Conservation (phyloP, 2,888 invertebrate genomes). For the Tenthredo scrophulariae region DNA sequence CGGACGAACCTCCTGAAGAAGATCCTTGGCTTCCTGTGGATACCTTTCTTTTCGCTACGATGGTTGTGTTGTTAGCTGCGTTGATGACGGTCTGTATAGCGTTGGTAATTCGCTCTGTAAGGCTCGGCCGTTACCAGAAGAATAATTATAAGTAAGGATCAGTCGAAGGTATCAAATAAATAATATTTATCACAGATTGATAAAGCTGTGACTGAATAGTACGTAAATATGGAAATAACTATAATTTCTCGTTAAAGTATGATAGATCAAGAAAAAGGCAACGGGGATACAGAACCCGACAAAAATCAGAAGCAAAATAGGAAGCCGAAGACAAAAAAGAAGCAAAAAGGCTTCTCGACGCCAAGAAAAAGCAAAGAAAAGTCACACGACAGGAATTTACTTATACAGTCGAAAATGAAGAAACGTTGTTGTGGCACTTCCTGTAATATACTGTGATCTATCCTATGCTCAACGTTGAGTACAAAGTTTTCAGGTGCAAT, state of each 20-base stretch:
- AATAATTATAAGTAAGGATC: slow-evolving; percentile 52
- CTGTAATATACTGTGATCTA: slow-evolving; percentile 15
- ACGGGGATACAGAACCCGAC: background rate
- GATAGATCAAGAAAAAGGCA: slow-evolving; percentile 26
- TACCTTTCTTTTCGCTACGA: slow-evolving; percentile 64
- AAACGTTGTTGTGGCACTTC: slow-evolving; percentile 27
- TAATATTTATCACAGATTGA: background rate
- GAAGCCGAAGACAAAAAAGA: background rate
- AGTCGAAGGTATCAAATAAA: background rate
- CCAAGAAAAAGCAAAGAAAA: slow-evolving; percentile 18
- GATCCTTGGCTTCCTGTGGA: slow-evolving; percentile 69
- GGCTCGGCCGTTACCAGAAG: slow-evolving; percentile 48
- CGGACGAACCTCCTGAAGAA: slow-evolving; percentile 59
- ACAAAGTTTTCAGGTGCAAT: background rate
- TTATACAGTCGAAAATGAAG: background rate
- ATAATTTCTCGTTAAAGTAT: background rate
- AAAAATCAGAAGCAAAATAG: slow-evolving; percentile 1
- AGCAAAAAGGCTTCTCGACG: background rate
- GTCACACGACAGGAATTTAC: background rate
- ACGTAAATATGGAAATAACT: background rate
- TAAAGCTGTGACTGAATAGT: background rate
- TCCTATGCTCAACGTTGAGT: background rate
- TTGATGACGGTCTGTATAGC: slow-evolving; percentile 61
- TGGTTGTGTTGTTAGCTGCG: slow-evolving; percentile 64
- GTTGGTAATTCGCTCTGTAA: slow-evolving; percentile 60